Percentiles rank a stretch among this genome's conserved stretches.
phyloP scores from a whole-genome alignment of 2,113 vertebrate genomes.

The Talpa occidentalis region DNA sequence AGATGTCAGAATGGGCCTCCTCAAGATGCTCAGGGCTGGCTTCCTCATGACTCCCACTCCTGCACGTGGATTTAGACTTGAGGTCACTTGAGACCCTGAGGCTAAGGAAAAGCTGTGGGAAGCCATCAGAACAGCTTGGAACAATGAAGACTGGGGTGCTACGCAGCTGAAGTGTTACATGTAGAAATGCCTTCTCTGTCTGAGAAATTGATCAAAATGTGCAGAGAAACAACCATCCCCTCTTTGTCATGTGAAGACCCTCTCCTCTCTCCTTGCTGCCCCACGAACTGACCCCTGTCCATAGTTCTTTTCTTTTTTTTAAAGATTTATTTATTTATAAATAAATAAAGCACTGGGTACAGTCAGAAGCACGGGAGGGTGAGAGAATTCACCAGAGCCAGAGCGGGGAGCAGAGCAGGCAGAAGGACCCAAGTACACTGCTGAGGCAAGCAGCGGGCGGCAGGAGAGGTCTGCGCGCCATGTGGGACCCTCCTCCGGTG shows the following conservation, averaged over 20 bases:
- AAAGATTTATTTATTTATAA: no score
- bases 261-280: not conserved
- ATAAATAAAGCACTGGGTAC: no score
- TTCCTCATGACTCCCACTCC: not conserved
- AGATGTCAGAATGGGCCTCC: not conserved
- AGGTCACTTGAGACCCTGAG: not conserved
- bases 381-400: no score
- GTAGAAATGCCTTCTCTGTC: not conserved
- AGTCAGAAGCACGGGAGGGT: no score
- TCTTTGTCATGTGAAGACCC: not conserved
- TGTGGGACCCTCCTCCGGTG: no score
- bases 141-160: not conserved
- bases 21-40: not conserved
- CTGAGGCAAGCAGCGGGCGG: no score
- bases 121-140: not conserved
- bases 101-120: not conserved
- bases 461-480: no score
- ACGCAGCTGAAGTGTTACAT: not conserved
- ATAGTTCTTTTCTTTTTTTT: not conserved
- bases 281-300: no score
- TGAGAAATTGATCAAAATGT: not conserved
- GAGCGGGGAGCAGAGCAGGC: no score
- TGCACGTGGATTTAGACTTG: not conserved
- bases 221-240: not conserved
- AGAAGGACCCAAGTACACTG: no score